Evolutionary conservation across 2,797 vertebrate genomes (phyloP), one percentile per base, ranked within the genome.

Genomic region (Glossophaga mutica): DNA sequence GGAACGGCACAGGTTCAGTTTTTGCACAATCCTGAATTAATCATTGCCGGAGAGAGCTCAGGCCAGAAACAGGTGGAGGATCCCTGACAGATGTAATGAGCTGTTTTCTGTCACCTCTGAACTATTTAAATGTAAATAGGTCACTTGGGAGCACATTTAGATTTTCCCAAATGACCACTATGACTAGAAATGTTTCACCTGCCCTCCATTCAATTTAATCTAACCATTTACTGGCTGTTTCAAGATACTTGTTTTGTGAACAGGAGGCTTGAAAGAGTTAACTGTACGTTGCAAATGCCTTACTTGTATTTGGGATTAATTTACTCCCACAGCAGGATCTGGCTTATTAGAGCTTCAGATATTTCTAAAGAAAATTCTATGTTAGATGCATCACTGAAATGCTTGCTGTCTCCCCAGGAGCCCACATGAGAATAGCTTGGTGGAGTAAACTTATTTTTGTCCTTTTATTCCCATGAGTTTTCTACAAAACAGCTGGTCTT

Each of bases 301-400:
- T 77, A 46, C 42, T 97, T 95, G 29, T 91, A 67, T 94, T 94
- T 90, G 82, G 85, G 68, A 85, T 90, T 95, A 87, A 89, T 97
- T 96, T 94, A 90, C 71, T 87, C 57, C 92, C 85, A 91, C 90
- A 91, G 87, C 39, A 85, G 88, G 90, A 97, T 84, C 78, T 95
- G 79, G 94, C 39, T 97, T 92, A 82, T 96, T 96, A 95, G 57
- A 59, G 48, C 87, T 87, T 95, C 91, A 96, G 83, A 83, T 90
- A 70, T 48, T 48, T 92, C 96, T 96, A 91, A 95, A 96, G 94
- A 97, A 97, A 97, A 97, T 97, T 96, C 90, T 96, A 71, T 46
- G 88, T 97, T 97, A 87, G 37, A 39, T 14, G 67, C 90, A 89
- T 94, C 94, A 82, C 70, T 79, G 74, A 81, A 78, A n/a, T 44